Conservation (phyloP, 2,797 vertebrate species). For the Xenopus petersii region DNA sequence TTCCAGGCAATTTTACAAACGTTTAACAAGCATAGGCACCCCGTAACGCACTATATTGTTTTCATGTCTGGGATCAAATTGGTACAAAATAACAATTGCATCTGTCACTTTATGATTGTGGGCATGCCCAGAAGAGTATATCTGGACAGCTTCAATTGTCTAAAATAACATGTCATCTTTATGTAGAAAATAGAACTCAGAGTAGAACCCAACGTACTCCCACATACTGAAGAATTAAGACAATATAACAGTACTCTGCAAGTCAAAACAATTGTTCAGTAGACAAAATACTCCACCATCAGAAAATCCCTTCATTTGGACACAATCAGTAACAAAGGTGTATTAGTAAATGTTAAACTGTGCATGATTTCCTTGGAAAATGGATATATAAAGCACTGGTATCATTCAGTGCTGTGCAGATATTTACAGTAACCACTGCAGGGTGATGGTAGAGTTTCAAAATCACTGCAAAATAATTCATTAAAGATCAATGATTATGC, state of each 20-base stretch:
- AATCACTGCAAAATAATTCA: too few relatives aligned
- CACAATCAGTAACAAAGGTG: too few relatives aligned
- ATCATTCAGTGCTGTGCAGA: too few relatives aligned
- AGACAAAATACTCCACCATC: neutral
- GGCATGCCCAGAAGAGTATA: conserved; percentile 38
- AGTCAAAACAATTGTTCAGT: conserved; percentile 34
- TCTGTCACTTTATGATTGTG: conserved; percentile 41
- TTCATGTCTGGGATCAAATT: conserved; percentile 35
- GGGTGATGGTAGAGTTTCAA: too few relatives aligned
- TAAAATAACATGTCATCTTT: conserved; percentile 41
- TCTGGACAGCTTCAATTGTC: conserved; percentile 44
- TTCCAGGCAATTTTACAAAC: conserved; percentile 11
- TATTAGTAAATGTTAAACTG: too few relatives aligned
- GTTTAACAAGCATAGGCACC: conserved; percentile 14
- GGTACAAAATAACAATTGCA: conserved; percentile 42
- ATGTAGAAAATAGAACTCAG: conserved; percentile 36
- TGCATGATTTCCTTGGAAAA: too few relatives aligned
- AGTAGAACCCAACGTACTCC: conserved; percentile 39
- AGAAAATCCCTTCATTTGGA: too few relatives aligned
- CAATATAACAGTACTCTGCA: conserved; percentile 28
- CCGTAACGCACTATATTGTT: conserved; percentile 26
- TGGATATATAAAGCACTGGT: too few relatives aligned
- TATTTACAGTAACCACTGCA: too few relatives aligned
- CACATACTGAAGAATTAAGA: conserved; percentile 39
- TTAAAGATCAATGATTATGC: too few relatives aligned